These are phyloP conservation scores for Hyles euphorbiae DNA, from an alignment of 1,140 invertebrate genomes.

Conservation along the genomic window DNA sequence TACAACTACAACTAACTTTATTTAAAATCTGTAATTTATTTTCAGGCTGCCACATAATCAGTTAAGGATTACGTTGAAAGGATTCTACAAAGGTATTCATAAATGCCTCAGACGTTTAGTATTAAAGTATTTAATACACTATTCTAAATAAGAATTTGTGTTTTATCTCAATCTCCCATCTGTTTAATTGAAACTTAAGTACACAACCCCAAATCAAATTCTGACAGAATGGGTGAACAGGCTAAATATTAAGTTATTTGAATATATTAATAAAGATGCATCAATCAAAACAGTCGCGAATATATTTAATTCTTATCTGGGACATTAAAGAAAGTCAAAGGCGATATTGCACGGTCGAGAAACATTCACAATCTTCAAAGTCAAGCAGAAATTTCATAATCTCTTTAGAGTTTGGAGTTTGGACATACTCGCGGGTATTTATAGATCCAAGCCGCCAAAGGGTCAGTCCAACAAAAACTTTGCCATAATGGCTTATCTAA, in stretches of 20 bases:
- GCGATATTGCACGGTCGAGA: constrained; percentile 11
- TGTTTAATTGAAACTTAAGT: neutral
- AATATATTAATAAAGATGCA: neutral
- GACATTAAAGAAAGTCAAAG: constrained; percentile 9
- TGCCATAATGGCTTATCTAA: constrained; percentile 43
- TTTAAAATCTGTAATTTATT: too few species aligned
- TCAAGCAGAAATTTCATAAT: constrained; percentile 30
- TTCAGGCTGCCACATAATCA: too few species aligned
- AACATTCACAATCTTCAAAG: constrained; percentile 13
- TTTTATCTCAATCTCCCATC: neutral
- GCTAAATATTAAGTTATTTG: too few species aligned
- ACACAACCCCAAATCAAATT: neutral
- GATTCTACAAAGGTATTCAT: neutral
- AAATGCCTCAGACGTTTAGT: neutral
- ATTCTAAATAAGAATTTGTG: neutral
- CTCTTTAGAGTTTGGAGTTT: constrained; percentile 20
- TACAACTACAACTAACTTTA: too few species aligned
- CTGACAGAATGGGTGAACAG: too few species aligned
- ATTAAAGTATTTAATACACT: neutral
- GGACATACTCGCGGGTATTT: constrained; percentile 6
- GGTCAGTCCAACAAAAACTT: constrained; percentile 36
- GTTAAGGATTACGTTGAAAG: too few species aligned
- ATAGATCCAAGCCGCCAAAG: constrained; percentile 22
- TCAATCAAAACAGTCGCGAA: neutral
- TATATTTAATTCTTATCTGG: neutral